These are phyloP conservation scores for Drosophila subquinaria DNA, from an alignment of 2,888 invertebrate species.

Conservation along the genomic window DNA sequence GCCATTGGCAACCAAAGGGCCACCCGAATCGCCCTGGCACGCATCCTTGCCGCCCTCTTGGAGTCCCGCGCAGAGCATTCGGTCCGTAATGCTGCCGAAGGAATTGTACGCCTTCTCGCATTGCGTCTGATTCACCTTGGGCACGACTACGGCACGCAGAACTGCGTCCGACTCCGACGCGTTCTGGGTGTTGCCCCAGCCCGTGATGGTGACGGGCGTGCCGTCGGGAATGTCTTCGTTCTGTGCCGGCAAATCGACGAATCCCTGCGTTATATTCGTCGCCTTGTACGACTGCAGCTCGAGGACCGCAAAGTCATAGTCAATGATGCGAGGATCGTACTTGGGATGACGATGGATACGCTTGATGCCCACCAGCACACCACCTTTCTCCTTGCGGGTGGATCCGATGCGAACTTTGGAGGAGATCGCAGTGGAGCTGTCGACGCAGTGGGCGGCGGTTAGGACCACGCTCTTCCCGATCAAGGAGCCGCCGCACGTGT, in stretches of 20 bases:
- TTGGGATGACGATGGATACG: constrained; percentile 81
- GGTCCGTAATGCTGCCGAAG: constrained; percentile 74
- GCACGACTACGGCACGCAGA: constrained; percentile 75
- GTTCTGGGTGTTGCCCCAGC: constrained; percentile 83
- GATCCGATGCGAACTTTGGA: constrained; percentile 84
- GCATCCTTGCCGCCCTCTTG: constrained; percentile 80
- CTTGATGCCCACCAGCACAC: constrained; percentile 79
- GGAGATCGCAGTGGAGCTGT: constrained; percentile 33
- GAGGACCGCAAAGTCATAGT: constrained; percentile 85
- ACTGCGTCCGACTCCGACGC: constrained; percentile 49
- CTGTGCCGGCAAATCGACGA: constrained; percentile 66
- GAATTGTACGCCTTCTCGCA: constrained; percentile 70
- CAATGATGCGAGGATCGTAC: constrained; percentile 83
- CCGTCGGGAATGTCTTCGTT: constrained; percentile 72
- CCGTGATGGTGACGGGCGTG: constrained; percentile 76
- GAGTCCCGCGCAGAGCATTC: constrained; percentile 83
- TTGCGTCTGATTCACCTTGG: constrained; percentile 70
- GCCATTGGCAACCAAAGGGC: constrained; percentile 72
- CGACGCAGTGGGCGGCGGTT: constrained; percentile 86
- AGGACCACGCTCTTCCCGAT: constrained; percentile 83
- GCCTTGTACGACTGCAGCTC: constrained; percentile 71
- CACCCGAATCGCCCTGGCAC: constrained; percentile 84
- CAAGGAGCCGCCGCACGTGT: constrained; percentile 86
- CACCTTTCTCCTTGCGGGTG: constrained; percentile 79
- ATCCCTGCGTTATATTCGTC: constrained; percentile 57